Base-by-base conservation (phyloP, 2,888 invertebrate genomes). In the Calephelis perditalis region DNA sequence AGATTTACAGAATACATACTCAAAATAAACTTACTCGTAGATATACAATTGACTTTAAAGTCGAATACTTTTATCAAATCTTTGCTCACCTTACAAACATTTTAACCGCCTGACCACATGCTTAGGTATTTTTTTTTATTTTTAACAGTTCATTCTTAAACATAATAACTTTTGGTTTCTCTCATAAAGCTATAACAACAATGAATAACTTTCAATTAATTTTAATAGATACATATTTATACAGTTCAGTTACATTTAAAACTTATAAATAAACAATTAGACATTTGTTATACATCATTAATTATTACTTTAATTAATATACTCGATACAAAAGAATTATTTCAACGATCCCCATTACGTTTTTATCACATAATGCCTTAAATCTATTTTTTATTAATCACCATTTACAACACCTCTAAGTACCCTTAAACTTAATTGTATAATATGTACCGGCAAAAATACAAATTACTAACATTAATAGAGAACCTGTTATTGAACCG, bases 121-220 rank as follows among this genome's bases (percentile, higher is more conserved):
- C 6, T 52, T 35, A 52, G 35, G 52, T 52, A 26, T 26, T 52
- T 11, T 40, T 58, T 55, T 26, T 46, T 60, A 56, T 58, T 57
- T 62, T 66, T 65, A 65, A 58, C 54, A 60, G 62, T 69, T 71
- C 67, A 73, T 72, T 76, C 82, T 86, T 85, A 83, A 87, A 87
- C 85, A 83, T 86, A 86, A 85, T 85, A 88, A 88, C 85, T 84
- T 88, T 89, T 86, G 88, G 87, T 87, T 79, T 78, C 81, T 26
- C 26, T 52, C 82, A 84, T 86, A 89, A 86, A 88, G 86, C 87
- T 89, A 82, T 85, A 88, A 87, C 86, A 88, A 88, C 84, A 87
- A 82, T 86, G 68, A 73, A 79, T 84, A 81, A 79, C 76, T 80
- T 79, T 80, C 70, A 77, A 78, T 75, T 79, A 77, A 72, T 74